Conservation (phyloP, 2,888 invertebrate genomes). For the Drosophila imparisetae region DNA sequence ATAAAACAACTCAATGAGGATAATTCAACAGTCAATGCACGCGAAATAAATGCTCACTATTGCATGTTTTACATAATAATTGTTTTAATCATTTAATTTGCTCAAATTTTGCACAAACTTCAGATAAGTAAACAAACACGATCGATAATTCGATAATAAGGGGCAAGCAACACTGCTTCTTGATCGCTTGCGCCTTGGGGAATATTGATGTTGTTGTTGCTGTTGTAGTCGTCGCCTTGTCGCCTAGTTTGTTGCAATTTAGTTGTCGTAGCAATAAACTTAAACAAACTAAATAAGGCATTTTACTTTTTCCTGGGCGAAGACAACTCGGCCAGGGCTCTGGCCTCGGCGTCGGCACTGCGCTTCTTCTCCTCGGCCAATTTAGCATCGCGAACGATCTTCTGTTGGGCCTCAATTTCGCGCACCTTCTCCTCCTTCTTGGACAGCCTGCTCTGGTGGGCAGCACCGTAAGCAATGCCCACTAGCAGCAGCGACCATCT, state of each 20-base stretch:
- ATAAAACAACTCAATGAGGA: background rate
- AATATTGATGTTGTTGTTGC: slow-evolving; percentile 48
- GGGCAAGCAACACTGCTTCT: slow-evolving; percentile 46
- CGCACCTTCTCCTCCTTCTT: slow-evolving; percentile 88
- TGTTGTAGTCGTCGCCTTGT: slow-evolving; percentile 29
- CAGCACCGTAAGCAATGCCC: slow-evolving; percentile 91
- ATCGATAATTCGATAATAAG: slow-evolving; percentile 56
- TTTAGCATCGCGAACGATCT: slow-evolving; percentile 89
- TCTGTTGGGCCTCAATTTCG: slow-evolving; percentile 89
- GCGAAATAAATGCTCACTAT: slow-evolving; percentile 1
- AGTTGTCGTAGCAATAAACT: slow-evolving; percentile 38
- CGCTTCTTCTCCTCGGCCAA: slow-evolving; percentile 89
- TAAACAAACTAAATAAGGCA: slow-evolving; percentile 52
- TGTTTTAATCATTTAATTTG: slow-evolving; percentile 65
- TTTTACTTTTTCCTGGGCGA: slow-evolving; percentile 55
- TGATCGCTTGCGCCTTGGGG: slow-evolving; percentile 32
- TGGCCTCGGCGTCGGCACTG: slow-evolving; percentile 85
- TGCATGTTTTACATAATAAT: slow-evolving; percentile 58
- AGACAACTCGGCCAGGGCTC: slow-evolving; percentile 75
- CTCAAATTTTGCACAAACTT: slow-evolving; percentile 59
- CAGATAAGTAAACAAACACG: slow-evolving; percentile 54
- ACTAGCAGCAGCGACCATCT: slow-evolving; percentile 91
- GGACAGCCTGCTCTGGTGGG: slow-evolving; percentile 89
- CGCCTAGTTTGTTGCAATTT: slow-evolving; percentile 30
- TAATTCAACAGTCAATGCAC: background rate